Percentiles rank a stretch among this genome's conserved stretches.
phyloP scores from a whole-genome alignment of 2,888 invertebrate species.

The Adela reaumurella region DNA sequence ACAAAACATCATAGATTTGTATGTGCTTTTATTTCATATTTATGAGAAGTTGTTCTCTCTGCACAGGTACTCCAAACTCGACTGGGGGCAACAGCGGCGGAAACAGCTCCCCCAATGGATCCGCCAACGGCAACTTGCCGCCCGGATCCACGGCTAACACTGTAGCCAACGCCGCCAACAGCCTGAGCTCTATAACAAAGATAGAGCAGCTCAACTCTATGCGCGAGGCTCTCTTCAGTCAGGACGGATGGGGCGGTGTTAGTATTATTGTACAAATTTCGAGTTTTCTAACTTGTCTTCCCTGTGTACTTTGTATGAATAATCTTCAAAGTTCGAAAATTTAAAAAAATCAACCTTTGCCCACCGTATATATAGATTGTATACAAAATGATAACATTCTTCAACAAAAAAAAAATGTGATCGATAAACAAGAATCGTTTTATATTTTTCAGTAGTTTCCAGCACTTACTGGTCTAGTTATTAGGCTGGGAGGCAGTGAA shows the following conservation, averaged over 20 bases:
- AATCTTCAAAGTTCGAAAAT: too few species aligned
- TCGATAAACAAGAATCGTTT: too few species aligned
- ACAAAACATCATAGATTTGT: not conserved
- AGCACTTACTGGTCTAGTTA: too few species aligned
- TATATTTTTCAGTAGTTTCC: too few species aligned
- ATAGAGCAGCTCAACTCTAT: constrained; percentile 87
- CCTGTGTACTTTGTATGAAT: too few species aligned
- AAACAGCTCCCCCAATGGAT: constrained; percentile 41
- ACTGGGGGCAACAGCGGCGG: constrained; percentile 24
- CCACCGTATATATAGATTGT: too few species aligned
- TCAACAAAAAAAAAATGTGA: too few species aligned
- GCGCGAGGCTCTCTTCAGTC: constrained; percentile 87
- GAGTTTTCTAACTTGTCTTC: too few species aligned
- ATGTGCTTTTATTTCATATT: not conserved
- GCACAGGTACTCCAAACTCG: constrained; percentile 1
- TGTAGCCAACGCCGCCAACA: constrained; percentile 41
- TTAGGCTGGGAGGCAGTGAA: too few species aligned
- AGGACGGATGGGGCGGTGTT: constrained; percentile 91
- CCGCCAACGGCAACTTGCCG: constrained; percentile 34
- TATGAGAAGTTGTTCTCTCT: constrained; percentile 1
- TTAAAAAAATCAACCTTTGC: too few species aligned
- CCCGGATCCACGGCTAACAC: constrained; percentile 40
- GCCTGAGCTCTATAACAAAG: constrained; percentile 68
- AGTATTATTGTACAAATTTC: not conserved
- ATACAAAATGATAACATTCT: too few species aligned